These are phyloP conservation scores for Psittacula echo DNA, from an alignment of 2,797 vertebrate genomes.

Conservation along the genomic window DNA sequence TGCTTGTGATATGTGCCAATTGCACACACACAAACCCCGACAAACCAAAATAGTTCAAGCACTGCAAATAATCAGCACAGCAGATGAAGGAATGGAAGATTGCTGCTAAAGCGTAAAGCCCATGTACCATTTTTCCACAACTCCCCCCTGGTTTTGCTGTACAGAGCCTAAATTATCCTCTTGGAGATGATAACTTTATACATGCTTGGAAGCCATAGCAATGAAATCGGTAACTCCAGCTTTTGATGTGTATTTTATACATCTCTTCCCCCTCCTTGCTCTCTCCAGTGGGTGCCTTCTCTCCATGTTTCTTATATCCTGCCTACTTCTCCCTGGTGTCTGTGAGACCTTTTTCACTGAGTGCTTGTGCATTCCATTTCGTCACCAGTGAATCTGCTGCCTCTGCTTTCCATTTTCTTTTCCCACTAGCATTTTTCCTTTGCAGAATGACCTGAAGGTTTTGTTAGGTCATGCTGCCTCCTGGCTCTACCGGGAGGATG, in stretches of 20 bases:
- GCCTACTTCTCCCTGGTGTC: neutral
- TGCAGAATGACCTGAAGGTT: neutral
- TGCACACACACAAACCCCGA: neutral
- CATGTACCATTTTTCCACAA: neutral
- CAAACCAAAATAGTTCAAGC: neutral
- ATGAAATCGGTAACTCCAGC: neutral
- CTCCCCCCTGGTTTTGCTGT: neutral
- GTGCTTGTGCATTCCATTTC: neutral
- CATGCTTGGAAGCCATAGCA: neutral
- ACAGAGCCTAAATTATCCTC: neutral
- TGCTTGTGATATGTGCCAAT: neutral
- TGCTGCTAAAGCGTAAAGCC: neutral
- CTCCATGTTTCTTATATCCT: neutral
- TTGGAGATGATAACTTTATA: neutral
- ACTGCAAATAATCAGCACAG: neutral
- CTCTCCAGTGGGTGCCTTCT: neutral
- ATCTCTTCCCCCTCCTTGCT: neutral
- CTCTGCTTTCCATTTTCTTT: neutral
- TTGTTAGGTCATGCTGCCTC: constrained; percentile 1
- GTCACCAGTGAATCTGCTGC: neutral
- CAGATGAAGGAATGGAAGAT: neutral
- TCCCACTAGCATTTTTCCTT: neutral
- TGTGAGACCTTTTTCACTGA: neutral
- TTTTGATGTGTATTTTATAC: neutral
- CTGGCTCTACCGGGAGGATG: neutral